These are phyloP conservation scores for Drosophila phalerata DNA, from an alignment of 2,888 invertebrate species.

Conservation along the genomic window DNA sequence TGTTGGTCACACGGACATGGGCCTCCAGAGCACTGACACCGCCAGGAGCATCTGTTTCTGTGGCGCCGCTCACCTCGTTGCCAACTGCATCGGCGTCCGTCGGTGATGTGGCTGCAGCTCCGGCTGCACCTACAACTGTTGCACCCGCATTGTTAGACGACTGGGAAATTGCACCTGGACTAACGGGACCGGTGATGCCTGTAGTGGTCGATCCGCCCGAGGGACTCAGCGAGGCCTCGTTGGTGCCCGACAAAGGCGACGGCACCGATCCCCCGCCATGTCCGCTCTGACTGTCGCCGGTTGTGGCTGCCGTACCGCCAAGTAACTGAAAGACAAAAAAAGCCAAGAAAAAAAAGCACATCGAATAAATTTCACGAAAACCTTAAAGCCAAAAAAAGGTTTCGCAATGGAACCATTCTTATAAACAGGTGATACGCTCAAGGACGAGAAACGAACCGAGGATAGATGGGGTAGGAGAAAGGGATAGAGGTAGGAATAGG, in stretches of 20 bases:
- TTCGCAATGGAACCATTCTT: conserved; percentile 38
- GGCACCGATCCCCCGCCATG: conserved; percentile 86
- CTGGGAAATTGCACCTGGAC: conserved; percentile 86
- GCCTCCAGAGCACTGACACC: conserved; percentile 48
- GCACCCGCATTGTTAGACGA: conserved; percentile 84
- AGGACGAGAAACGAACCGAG: conserved; percentile 33
- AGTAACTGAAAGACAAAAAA: conserved; percentile 66
- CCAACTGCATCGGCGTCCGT: conserved; percentile 62
- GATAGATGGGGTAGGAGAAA: background rate
- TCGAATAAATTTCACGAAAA: conserved; percentile 46
- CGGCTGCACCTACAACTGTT: conserved; percentile 24
- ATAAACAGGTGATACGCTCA: conserved; percentile 70
- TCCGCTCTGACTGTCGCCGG: conserved; percentile 71
- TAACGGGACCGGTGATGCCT: conserved; percentile 83
- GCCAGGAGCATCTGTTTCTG: conserved; percentile 54
- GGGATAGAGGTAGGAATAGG: conserved; percentile 1
- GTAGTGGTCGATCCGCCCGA: conserved; percentile 87
- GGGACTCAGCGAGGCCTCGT: conserved; percentile 90
- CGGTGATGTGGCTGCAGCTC: conserved; percentile 46
- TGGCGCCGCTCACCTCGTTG: conserved; percentile 50
- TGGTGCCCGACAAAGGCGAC: conserved; percentile 92
- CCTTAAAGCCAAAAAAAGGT: conserved; percentile 43
- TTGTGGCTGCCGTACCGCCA: conserved; percentile 63
- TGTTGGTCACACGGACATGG: conserved; percentile 52
- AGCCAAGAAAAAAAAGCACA: conserved; percentile 25